Conservation (phyloP, 2,113 vertebrate species). For the Panthera leo region DNA sequence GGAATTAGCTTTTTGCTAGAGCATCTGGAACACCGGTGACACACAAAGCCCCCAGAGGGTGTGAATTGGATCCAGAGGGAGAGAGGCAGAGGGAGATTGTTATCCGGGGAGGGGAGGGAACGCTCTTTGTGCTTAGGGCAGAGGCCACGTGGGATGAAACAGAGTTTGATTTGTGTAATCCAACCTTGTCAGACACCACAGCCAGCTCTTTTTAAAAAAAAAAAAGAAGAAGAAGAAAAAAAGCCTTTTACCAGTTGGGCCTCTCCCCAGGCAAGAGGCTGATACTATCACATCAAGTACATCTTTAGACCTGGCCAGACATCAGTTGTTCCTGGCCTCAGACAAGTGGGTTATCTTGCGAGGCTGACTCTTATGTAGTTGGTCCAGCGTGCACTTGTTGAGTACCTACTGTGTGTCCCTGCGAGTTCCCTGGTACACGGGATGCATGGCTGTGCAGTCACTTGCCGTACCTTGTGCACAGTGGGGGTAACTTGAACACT, state of each 20-base stretch:
- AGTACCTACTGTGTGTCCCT: not conserved
- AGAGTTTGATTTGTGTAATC: constrained; percentile 68
- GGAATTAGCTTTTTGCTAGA: not conserved
- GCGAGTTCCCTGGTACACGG: fast-evolving
- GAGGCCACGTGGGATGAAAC: constrained; percentile 50
- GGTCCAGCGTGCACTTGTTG: not conserved
- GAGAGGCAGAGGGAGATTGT: constrained; percentile 51
- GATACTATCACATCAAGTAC: constrained; percentile 26
- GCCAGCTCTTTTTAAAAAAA: constrained; percentile 7
- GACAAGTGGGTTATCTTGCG: constrained; percentile 25
- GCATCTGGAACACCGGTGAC: constrained; percentile 11
- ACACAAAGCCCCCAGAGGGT: constrained; percentile 15
- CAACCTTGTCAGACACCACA: constrained; percentile 50
- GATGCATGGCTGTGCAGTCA: not conserved
- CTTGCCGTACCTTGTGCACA: not conserved
- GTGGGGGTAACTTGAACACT: not conserved
- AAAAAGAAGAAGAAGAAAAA: not conserved
- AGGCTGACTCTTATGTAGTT: not conserved
- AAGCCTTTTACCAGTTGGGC: constrained; percentile 46
- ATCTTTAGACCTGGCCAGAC: constrained; percentile 51
- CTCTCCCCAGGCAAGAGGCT: constrained; percentile 41
- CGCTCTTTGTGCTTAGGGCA: constrained; percentile 51
- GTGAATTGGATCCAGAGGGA: constrained; percentile 40
- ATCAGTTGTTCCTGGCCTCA: constrained; percentile 38
- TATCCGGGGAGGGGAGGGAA: constrained; percentile 31